Evolutionary conservation across 2,797 vertebrate genomes (phyloP).

Genomic region (Crypturellus tataupa): DNA sequence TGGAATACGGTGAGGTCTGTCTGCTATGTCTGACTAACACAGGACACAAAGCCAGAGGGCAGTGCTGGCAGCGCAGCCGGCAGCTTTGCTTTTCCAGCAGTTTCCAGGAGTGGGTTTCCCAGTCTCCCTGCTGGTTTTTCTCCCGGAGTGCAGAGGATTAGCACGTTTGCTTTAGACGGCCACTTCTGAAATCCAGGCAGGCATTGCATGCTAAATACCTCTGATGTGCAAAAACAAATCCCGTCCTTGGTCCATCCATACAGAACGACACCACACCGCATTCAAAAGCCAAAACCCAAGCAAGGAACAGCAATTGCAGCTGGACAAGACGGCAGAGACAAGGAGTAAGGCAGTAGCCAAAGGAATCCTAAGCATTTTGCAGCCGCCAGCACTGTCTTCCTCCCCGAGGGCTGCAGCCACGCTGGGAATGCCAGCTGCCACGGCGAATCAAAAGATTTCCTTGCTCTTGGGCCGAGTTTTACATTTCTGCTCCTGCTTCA

Average conservation of each 20-base stretch:
- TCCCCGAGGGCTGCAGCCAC: slow-evolving; percentile 30
- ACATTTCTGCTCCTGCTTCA: slow-evolving; percentile 46
- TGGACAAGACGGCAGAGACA: neutral
- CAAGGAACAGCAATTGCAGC: neutral
- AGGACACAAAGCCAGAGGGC: slow-evolving; percentile 57
- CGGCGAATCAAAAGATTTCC: neutral
- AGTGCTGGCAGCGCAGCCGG: slow-evolving; percentile 13
- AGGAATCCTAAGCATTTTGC: slow-evolving; percentile 63
- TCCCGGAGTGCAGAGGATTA: slow-evolving; percentile 23
- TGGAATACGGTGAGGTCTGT: neutral
- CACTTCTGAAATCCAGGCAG: slow-evolving; percentile 10
- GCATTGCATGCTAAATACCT: neutral
- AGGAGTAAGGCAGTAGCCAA: neutral
- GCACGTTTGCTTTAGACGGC: slow-evolving; percentile 26
- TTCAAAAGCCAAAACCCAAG: neutral
- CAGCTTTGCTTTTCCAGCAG: neutral
- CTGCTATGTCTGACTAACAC: neutral
- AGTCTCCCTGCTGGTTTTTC: slow-evolving; percentile 12
- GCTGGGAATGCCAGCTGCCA: slow-evolving; percentile 39
- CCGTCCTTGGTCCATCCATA: slow-evolving; percentile 10
- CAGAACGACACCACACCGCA: neutral
- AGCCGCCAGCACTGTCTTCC: slow-evolving; percentile 15
- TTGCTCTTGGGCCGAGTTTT: neutral
- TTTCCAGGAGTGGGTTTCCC: neutral
- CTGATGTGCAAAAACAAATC: neutral